Conservation (phyloP, 2,113 vertebrate species). For the Saguinus midas region DNA sequence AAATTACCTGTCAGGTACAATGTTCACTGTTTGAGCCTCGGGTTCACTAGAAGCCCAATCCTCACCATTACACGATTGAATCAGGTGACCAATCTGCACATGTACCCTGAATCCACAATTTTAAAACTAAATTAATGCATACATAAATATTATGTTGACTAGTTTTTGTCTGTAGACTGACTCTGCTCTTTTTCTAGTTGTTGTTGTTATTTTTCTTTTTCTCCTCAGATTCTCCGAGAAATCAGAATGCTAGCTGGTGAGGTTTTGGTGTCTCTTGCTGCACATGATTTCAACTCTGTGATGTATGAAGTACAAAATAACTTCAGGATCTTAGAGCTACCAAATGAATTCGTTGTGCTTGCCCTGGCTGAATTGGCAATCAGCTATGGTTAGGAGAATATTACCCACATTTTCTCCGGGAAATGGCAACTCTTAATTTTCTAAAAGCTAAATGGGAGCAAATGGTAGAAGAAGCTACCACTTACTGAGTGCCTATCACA, state of each 20-base stretch:
- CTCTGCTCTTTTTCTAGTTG: not conserved
- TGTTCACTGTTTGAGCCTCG: too few relatives aligned
- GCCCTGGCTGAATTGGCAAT: conserved; percentile 70
- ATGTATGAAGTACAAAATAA: conserved; percentile 75
- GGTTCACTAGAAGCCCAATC: too few relatives aligned
- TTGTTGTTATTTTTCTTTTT: not conserved
- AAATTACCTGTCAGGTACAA: too few relatives aligned
- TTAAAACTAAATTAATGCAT: too few relatives aligned
- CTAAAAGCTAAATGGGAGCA: not conserved
- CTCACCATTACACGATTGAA: too few relatives aligned
- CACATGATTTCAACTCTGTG: conserved; percentile 74
- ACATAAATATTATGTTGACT: not conserved
- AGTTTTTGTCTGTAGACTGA: not conserved
- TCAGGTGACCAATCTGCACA: too few relatives aligned
- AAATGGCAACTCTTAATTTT: not conserved
- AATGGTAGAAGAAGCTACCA: not conserved
- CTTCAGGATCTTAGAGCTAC: conserved; percentile 74
- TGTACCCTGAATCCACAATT: too few relatives aligned
- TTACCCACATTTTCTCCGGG: not conserved
- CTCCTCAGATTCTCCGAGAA: conserved; percentile 62
- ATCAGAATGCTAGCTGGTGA: conserved; percentile 73
- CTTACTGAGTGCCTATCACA: not conserved
- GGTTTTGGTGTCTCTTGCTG: conserved; percentile 73
- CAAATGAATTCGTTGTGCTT: conserved; percentile 70
- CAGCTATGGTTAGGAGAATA: conserved; percentile 48